Conservation (phyloP, 2,888 invertebrate genomes). For the Mellilla xanthometata region DNA sequence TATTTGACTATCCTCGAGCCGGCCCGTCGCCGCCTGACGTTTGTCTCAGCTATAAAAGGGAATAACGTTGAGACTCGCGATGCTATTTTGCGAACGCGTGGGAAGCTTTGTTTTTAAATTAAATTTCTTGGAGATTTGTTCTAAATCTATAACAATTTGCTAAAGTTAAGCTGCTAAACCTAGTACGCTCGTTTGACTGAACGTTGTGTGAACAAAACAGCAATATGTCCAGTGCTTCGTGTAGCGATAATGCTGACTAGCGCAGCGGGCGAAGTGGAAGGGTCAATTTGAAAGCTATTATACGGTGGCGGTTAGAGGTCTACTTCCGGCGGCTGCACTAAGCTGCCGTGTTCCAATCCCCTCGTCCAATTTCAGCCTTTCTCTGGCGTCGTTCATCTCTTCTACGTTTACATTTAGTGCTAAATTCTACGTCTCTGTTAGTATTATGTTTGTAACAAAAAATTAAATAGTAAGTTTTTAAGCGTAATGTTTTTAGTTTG, state of each 20-base stretch:
- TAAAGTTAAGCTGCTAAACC: too few species aligned
- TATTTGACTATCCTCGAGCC: conserved; percentile 72
- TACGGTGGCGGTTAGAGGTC: conserved; percentile 77
- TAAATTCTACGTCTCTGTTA: too few species aligned
- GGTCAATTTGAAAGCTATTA: conserved; percentile 80
- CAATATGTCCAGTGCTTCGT: conserved; percentile 8
- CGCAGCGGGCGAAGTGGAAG: conserved; percentile 56
- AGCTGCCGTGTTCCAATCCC: conserved; percentile 74
- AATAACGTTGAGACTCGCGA: too few species aligned
- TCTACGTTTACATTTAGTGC: conserved; percentile 20
- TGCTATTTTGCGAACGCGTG: too few species aligned
- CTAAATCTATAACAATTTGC: conserved; percentile 37
- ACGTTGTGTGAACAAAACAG: neutral
- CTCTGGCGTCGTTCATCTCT: conserved; percentile 62
- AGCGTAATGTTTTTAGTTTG: too few species aligned
- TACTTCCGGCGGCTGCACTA: conserved; percentile 80
- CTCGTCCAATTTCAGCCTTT: conserved; percentile 75
- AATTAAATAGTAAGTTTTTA: too few species aligned
- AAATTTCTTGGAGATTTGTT: conserved; percentile 47
- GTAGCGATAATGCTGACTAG: conserved; percentile 49
- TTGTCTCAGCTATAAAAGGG: conserved; percentile 71
- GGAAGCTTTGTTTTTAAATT: conserved; percentile 66
- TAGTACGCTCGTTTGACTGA: too few species aligned
- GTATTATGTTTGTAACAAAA: too few species aligned
- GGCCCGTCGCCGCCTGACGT: conserved; percentile 52